Conservation (phyloP, 2,888 invertebrate species). For the Tupiocoris notatus region DNA sequence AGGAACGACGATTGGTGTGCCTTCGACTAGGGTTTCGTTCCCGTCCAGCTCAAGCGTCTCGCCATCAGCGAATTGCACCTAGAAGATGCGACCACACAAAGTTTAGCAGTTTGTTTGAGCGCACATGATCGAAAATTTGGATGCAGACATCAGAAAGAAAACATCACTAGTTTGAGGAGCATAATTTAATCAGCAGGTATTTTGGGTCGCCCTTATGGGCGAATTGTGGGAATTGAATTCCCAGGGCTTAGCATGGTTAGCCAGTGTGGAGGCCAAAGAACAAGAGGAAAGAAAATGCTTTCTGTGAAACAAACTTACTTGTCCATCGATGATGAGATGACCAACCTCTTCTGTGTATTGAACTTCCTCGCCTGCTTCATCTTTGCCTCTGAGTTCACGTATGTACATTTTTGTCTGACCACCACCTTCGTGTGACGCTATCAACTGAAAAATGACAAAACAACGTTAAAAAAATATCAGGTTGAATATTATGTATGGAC, state of each 20-base stretch:
- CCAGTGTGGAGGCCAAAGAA: background rate
- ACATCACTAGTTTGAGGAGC: too few species aligned
- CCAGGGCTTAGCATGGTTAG: too few species aligned
- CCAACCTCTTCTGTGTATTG: conserved; percentile 50
- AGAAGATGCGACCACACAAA: too few species aligned
- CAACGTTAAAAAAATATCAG: too few species aligned
- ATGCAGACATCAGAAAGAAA: too few species aligned
- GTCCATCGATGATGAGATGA: conserved; percentile 51
- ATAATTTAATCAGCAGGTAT: too few species aligned
- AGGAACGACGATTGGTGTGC: conserved; percentile 49
- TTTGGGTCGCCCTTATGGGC: too few species aligned
- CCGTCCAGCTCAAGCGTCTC: conserved; percentile 50
- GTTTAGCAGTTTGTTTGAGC: too few species aligned
- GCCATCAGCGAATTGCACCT: conserved; percentile 51
- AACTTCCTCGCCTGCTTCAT: conserved; percentile 47
- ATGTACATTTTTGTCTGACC: conserved; percentile 56
- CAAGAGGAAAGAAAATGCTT: background rate
- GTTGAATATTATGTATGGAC: too few species aligned
- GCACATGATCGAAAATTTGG: too few species aligned
- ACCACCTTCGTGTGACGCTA: conserved; percentile 48
- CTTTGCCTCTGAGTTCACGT: conserved; percentile 56
- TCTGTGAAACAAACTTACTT: conserved; percentile 42
- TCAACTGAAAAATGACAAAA: conserved; percentile 22
- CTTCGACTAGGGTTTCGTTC: conserved; percentile 47
- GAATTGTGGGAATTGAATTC: too few species aligned